Evolutionary conservation across 2,888 invertebrate species (phyloP).

Genomic region (Leptinotarsa haldemani): DNA sequence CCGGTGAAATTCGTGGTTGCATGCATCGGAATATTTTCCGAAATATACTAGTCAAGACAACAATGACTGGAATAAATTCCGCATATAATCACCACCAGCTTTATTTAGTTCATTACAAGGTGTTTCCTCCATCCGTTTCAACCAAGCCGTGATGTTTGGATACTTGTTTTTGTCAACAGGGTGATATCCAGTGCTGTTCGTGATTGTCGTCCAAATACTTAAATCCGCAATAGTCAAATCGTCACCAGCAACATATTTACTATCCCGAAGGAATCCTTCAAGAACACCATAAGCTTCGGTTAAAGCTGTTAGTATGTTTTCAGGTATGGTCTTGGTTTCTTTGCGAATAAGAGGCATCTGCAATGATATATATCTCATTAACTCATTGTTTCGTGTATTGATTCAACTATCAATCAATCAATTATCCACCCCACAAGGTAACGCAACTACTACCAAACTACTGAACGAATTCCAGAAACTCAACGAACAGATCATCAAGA

Average conservation of each 20-base stretch:
- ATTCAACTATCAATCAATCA: too few species aligned
- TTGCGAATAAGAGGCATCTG: constrained; percentile 37
- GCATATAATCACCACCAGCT: neutral
- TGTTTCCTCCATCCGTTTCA: constrained; percentile 32
- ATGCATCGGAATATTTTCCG: too few species aligned
- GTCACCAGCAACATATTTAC: constrained; percentile 30
- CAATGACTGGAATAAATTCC: neutral
- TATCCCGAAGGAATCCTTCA: constrained; percentile 27
- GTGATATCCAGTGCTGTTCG: constrained; percentile 23
- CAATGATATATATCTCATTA: constrained; percentile 3
- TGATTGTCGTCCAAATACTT: constrained; percentile 34
- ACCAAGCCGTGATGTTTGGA: neutral
- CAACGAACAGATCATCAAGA: too few species aligned
- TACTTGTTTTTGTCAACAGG: constrained; percentile 29
- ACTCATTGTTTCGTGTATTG: too few species aligned
- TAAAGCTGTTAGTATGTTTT: neutral
- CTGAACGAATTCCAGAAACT: too few species aligned
- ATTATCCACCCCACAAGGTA: too few species aligned
- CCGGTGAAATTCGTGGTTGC: too few species aligned
- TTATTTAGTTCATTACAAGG: constrained; percentile 8
- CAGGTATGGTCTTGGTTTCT: neutral
- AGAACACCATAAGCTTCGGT: neutral
- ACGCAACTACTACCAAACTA: too few species aligned
- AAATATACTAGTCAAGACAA: neutral
- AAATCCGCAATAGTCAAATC: constrained; percentile 37